Evolutionary conservation across 2,797 vertebrate species (phyloP), one percentile per base, ranked within the genome.

Genomic region (Arrhamphus sclerolepis): DNA sequence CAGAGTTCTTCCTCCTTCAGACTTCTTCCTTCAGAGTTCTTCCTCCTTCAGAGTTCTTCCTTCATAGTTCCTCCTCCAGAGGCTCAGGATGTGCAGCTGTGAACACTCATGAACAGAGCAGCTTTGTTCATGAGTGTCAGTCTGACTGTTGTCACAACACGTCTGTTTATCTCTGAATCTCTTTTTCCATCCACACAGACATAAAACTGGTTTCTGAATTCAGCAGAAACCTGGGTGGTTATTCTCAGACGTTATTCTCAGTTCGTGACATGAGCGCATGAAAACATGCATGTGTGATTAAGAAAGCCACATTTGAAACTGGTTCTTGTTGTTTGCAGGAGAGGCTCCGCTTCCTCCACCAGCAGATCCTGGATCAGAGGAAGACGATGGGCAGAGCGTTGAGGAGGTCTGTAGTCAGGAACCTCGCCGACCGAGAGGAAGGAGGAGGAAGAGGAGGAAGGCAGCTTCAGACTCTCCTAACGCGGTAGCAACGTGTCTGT

Each of bases 321-420:
- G 22, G 6, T 47, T 47, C 0, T 48, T 28, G 16, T 38, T 72
- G 44, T 53, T 20, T 22, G 0, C 81, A 97, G 96, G 91, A 93
- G 58, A 93, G 95, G 65, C 72, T 91, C n/a, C 13, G 6, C n/a
- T 93, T 87, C 71, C 93, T 97, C 28, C 94, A 91, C 71, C 85
- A 89, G 44, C 34, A 71, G 49, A 94, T 98, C 78, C 86, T 94
- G 64, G 90, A 87, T 0, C 91, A 90, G 49, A 90, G 95, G 14
- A 70, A 44, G 2, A 80, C 62, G 3, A 22, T 91, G 38, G 1
- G 55, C 0, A 70, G 54, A 1, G 80, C 89, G 2, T 72, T 96
- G 62, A 47, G 80, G 13, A 80, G 39, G 49, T 43, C 73, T 0
- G 77, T 62, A 17, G 19, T 50, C 52, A 29, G n/a, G 66, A 38